Evolutionary conservation across 2,113 vertebrate genomes (phyloP), one percentile per base, ranked within the genome.

Genomic region (Rafetus swinhoei): DNA sequence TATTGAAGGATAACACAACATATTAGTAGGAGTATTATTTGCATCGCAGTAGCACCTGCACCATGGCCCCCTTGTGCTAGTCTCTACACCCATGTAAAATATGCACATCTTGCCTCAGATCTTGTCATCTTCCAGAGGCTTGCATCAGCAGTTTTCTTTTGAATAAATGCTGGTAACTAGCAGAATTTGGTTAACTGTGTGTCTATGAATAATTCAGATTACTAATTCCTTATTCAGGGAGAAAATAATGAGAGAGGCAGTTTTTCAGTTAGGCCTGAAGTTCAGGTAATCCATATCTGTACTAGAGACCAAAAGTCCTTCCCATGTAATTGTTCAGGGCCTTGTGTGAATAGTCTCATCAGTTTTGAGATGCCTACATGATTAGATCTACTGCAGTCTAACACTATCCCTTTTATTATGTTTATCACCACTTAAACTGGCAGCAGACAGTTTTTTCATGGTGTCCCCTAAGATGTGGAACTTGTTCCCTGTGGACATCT

Each of bases 21-120:
- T 54, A 55, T 85, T 82, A 77, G 25, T 60, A 93, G 50, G 15
- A 65, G 39, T 21, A 84, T 80, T 82, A 22, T 74, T 93, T 59
- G n/a, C 32, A 4, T 5, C 25, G 22, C 74, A 50, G 74, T 45
- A 76, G 74, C 35, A 76, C 19, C 12, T 76, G 11, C 35, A 76
- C 45, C 45, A 45, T 45, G 45, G 45, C 6, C 45, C 45, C 45
- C 45, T 45, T 18, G 39, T 76, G 35, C 22, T 25, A 50, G 35
- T 39, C 74, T 45, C 21, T 76, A 13, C 22, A 39, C 22, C 11
- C 39, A 76, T 25, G 12, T 45, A 76, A 76, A 39, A 50, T 35
- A 69, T 16, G 32, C 32, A 76, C 2, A 24, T 22, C 39, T 11
- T 39, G 72, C 22, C 39, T 76, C 39, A 25, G 39, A 50, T 45